phyloP scores from a whole-genome alignment of 2,113 vertebrate species.

The Proteles cristata region DNA sequence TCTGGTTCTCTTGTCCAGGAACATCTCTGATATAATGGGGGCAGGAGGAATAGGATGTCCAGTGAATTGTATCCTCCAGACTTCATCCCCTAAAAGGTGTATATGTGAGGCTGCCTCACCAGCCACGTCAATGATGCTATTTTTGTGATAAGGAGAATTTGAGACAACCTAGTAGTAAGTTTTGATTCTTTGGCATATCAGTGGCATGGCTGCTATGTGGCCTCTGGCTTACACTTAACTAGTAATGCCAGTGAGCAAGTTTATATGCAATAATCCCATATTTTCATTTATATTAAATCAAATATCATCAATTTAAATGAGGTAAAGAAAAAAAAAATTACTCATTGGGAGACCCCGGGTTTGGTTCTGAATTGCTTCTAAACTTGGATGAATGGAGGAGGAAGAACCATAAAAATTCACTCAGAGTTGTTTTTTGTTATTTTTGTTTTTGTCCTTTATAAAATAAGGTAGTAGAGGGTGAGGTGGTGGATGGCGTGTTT shows the following conservation, averaged over 20 bases:
- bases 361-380: constrained; percentile 12
- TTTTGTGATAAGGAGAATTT: neutral
- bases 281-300: constrained; percentile 13
- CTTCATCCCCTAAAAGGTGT: neutral
- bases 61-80: neutral
- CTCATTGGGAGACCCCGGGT: neutral
- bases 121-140: neutral
- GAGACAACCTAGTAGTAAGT: neutral
- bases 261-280: neutral
- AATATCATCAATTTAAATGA: neutral
- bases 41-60: neutral
- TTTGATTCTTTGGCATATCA: neutral
- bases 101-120: neutral
- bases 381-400: neutral
- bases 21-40: neutral
- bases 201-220: neutral
- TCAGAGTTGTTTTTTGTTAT: neutral
- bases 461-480: neutral
- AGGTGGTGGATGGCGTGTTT: neutral
- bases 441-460: neutral
- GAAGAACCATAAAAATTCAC: neutral
- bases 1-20: neutral
- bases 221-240: neutral
- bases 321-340: neutral
- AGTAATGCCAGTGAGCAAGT: neutral